Base-by-base conservation (phyloP, 2,113 vertebrate genomes). In the Xiphophorus hellerii region DNA sequence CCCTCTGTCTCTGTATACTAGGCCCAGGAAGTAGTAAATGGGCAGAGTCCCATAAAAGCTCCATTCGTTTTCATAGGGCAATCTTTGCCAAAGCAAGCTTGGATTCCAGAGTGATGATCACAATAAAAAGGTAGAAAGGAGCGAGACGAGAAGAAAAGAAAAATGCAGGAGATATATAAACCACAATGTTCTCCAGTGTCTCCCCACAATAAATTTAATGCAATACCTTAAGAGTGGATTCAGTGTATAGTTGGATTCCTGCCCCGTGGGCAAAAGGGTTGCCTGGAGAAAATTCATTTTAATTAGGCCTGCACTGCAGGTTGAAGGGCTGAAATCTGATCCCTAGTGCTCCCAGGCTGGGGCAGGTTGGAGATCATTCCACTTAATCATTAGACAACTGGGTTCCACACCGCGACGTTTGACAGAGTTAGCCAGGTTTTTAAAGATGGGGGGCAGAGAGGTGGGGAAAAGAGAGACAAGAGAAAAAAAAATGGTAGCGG, bases 301-400 rank as follows among this genome's bases (percentile, higher is more conserved):
- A 95, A 94, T 94, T 94, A 95, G 91, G 86, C 85, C 82, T 87
- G 90, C 89, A 89, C 90, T 90, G 85, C 90, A 93, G 91, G 92
- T 88, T 89, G 89, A 92, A 88, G 87, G 92, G 90, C 87, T 92
- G 91, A 93, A 92, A 94, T 90, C 88, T 90, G 92, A 93, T 92
- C 89, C 88, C 77, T 68, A n/a, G 88, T 73, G 85, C 88, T 90
- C 90, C 92, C 86, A 87, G 92, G 90, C 90, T 88, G 82, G 87
- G 91, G 89, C 89, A 92, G 89, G 91, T 92, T 94, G 87, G 87
- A 94, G 94, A 94, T 94, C 92, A 93, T 87, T 84, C 76, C 94
- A 93, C 88, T 94, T 93, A 93, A 94, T 93, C 93, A 94, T 93
- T 90, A 93, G 88, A 92, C 91, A 93, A 93, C 92, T 91, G 90